Evolutionary conservation across 1,140 invertebrate species (phyloP), one percentile per base, ranked within the genome.

Genomic region (Eulimnadia texana): DNA sequence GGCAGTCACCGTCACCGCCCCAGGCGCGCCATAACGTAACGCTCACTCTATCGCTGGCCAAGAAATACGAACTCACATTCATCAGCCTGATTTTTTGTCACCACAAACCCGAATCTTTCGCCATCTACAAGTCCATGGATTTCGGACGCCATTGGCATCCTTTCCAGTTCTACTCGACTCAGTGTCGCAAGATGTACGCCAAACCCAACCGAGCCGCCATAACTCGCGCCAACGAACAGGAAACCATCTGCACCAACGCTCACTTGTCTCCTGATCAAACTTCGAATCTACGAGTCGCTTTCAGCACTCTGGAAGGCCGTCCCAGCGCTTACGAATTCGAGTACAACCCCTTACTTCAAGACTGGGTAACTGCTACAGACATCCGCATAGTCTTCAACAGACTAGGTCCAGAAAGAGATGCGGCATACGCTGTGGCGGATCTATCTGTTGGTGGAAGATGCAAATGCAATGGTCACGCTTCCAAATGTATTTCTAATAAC

Each of bases 381-480:
- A 90, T 99, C 53, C 80, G 84, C 64, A 85, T 98, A 1, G 85
- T 96, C 0, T 95, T 98, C 72, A 90, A 92, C 68, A 82, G 88
- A 1, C 75, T 90, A 16, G 28, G 64, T 49, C 16, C 56, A n/a
- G 6, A 42, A 42, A 6, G 33, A 42, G 6, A 42, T 6, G 6
- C 64, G 24, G 79, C 75, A 69, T 97, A 96, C 73, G 88, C 92
- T 19, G 85, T 98, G 23, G 92, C 93, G 1, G 95, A 99, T 75
- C 88, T 99, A 69, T 87, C 94, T 16, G 92, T 98, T 61, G 96
- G 96, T 56, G 96, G 95, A 13, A 80, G 95, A 24, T 99, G 95
- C 77, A 98, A 98, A 80, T 99, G 96, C 74, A 98, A 99, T 76
- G 96, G 96, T 53, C 95, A 99, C 76, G 94, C 93, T 49, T 90